These are phyloP conservation scores for Kradibia gibbosae DNA, from an alignment of 1,140 invertebrate genomes.

Conservation along the genomic window DNA sequence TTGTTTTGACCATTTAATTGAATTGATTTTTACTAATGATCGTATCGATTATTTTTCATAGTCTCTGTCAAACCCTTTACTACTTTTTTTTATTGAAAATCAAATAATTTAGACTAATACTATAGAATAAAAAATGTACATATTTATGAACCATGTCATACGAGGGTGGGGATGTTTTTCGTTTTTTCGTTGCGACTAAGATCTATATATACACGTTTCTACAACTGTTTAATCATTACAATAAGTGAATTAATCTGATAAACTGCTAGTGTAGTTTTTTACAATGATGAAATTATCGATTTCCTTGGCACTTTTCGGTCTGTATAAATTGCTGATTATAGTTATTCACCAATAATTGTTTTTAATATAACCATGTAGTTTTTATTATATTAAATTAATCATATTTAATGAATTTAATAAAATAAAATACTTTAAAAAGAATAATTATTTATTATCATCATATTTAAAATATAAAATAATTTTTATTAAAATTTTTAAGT, in stretches of 20 bases:
- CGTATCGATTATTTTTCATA: background rate
- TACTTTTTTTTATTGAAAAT: background rate
- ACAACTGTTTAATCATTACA: background rate
- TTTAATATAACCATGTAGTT: too few species aligned
- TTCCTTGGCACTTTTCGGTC: background rate
- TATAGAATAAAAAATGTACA: background rate
- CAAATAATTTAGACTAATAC: background rate
- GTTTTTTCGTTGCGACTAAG: background rate
- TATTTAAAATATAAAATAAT: too few species aligned
- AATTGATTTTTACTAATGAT: background rate
- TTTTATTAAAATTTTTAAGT: too few species aligned
- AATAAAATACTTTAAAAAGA: too few species aligned
- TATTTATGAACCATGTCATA: background rate
- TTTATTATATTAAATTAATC: too few species aligned
- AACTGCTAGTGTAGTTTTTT: background rate
- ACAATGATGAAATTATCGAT: background rate
- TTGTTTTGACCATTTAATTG: too few species aligned
- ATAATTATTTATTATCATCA: too few species aligned
- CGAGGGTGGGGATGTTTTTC: background rate
- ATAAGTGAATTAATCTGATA: background rate
- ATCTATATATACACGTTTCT: slow-evolving; percentile 9
- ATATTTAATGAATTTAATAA: too few species aligned
- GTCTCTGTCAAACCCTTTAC: background rate
- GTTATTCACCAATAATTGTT: too few species aligned
- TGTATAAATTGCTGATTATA: too few species aligned